Conservation (phyloP, 2,113 vertebrate species). For the Promerops cafer region DNA sequence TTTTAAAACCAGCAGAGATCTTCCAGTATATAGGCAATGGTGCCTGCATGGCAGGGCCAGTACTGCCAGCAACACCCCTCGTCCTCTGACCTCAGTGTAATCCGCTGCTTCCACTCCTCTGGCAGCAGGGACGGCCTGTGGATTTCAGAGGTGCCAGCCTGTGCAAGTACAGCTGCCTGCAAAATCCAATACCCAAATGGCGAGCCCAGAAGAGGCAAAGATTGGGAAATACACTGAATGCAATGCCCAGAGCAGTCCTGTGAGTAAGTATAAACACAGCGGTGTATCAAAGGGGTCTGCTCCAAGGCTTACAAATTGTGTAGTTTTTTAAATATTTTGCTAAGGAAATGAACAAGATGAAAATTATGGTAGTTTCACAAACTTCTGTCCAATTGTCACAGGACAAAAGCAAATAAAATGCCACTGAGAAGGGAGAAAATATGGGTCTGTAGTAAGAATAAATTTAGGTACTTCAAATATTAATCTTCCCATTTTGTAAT, state of each 20-base stretch:
- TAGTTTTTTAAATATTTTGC: background rate
- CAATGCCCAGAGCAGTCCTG: background rate
- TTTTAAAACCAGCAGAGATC: background rate
- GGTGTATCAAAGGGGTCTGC: background rate
- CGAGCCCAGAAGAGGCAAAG: background rate
- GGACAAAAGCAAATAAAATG: background rate
- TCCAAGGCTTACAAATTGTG: background rate
- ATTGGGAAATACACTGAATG: background rate
- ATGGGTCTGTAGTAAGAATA: background rate
- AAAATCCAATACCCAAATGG: background rate
- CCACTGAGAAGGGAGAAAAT: background rate
- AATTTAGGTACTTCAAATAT: background rate
- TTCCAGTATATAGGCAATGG: background rate
- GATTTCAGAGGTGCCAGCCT: background rate
- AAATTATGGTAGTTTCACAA: background rate
- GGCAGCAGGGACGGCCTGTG: background rate
- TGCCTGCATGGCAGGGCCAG: background rate
- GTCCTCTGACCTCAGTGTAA: background rate
- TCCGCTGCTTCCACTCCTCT: accelerated
- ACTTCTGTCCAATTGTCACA: background rate
- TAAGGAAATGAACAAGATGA: background rate
- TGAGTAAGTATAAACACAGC: background rate
- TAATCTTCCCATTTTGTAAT: background rate
- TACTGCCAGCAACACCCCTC: background rate
- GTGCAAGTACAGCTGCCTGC: background rate